Evolutionary conservation across 1,140 invertebrate genomes (phyloP), one percentile per base, ranked within the genome.

Genomic region (Lepidurus arcticus): DNA sequence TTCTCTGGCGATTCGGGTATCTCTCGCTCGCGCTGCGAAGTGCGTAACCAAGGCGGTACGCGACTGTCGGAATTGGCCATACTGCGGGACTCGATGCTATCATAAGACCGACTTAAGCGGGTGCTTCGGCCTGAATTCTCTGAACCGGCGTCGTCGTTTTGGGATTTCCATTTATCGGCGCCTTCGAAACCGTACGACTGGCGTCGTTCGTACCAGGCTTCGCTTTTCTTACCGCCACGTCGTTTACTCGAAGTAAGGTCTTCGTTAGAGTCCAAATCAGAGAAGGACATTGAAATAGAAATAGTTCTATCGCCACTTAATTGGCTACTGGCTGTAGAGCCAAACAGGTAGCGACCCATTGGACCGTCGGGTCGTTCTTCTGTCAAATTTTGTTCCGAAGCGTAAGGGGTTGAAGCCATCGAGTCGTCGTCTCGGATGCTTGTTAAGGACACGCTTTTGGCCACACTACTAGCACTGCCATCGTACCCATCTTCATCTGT

Each of bases 131-230:
- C 47, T 2, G 78, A 78, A 42, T 16, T 43, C n/a, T 47, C 73
- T 3, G 74, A 73, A 44, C 44, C 74, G 13, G 42, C 73, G 78
- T 73, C 78, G 73, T 78, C 75, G 44, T 74, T 73, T 42, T 45
- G 45, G 34, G 16, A n/a, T 21, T 78, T 73, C 21, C 74, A 73
- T 74, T 78, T 78, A 8, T 78, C 78, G 78, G 78, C 78, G 13
- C 73, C 78, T 75, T 78, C 78, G 42, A 78, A 78, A n/a, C 78
- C 78, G 78, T 78, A 78, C 0, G 78, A 78, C 21, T 78, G 78
- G 0, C 78, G 73, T 11, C 78, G 73, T 21, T 78, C 78, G 73
- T 78, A 78, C 78, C 78, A 78, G 21, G 78, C 78, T 43, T 78
- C 78, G 26, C 42, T 45, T 47, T 73, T 75, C 34, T 78, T 78